Evolutionary conservation across 64 coral and sea anemone species (phyloP).

Genomic region (Porites lutea): DNA sequence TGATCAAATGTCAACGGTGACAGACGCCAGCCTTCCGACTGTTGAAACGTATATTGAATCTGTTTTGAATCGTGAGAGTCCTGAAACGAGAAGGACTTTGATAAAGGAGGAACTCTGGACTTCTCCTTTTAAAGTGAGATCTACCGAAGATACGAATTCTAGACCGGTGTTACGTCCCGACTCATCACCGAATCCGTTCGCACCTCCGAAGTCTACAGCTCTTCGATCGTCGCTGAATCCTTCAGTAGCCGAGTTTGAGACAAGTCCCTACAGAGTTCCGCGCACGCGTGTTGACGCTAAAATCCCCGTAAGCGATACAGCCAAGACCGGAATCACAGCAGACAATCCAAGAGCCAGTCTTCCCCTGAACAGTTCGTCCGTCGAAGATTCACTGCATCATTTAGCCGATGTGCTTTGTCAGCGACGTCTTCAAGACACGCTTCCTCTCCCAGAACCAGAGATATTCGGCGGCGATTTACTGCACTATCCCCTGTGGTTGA

Average conservation of each 20-base stretch:
- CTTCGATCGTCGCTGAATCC: neutral
- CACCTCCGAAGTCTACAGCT: too few relatives aligned
- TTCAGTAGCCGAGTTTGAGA: neutral
- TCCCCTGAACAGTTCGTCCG: neutral
- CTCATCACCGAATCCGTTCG: neutral
- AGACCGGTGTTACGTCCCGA: neutral
- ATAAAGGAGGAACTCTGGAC: neutral
- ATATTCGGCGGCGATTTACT: neutral
- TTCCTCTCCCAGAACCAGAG: conserved; percentile 45
- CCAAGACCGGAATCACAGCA: neutral
- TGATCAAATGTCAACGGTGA: neutral
- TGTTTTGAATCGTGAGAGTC: neutral
- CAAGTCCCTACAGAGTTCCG: neutral
- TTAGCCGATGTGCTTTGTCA: conserved; percentile 45
- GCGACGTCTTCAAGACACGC: conserved; percentile 24
- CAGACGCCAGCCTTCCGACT: neutral
- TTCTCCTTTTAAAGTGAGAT: neutral
- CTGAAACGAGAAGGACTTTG: neutral
- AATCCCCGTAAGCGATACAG: neutral
- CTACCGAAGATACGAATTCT: neutral
- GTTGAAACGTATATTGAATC: neutral
- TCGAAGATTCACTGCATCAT: neutral
- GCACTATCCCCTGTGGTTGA: conserved; percentile 22
- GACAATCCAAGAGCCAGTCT: neutral
- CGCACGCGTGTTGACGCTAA: neutral